phyloP scores from a whole-genome alignment of 2,797 vertebrate species.

The Atherinosoma microstoma region DNA sequence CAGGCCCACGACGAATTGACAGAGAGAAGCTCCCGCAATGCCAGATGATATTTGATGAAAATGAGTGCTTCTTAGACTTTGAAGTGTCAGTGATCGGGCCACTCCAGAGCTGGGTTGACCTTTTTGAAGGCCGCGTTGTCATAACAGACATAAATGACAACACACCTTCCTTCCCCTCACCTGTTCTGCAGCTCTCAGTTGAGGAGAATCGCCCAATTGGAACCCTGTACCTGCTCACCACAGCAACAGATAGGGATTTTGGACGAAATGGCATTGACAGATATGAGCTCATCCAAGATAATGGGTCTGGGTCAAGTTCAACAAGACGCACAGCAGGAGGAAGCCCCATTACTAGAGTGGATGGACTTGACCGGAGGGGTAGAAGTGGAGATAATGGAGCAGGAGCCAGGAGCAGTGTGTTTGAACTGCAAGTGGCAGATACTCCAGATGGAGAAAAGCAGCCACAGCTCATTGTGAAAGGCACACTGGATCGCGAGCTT shows the following conservation, averaged over 20 bases:
- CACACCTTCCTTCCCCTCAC: conserved; percentile 96
- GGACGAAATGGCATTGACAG: conserved; percentile 96
- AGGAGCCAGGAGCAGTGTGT: conserved; percentile 88
- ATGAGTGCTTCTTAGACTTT: conserved; percentile 97
- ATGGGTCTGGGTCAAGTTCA: conserved; percentile 75
- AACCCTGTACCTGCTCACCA: conserved; percentile 95
- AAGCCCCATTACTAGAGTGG: conserved; percentile 71
- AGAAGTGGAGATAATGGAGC: conserved; percentile 74
- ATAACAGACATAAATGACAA: conserved; percentile 98
- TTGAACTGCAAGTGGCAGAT: conserved; percentile 96
- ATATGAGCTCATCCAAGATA: conserved; percentile 93
- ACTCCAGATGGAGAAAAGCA: conserved; percentile 97
- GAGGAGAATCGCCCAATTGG: conserved; percentile 97
- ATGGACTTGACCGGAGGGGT: conserved; percentile 78
- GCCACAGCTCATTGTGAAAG: conserved; percentile 97
- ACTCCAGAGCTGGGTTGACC: conserved; percentile 96
- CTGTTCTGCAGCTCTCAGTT: conserved; percentile 95
- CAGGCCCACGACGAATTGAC: conserved; percentile 92
- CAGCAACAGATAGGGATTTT: conserved; percentile 95
- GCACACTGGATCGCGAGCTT: conserved; percentile 92
- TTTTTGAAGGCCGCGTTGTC: conserved; percentile 94
- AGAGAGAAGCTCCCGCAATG: conserved; percentile 97
- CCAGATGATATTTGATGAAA: conserved; percentile 98
- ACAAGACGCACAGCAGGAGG: conserved; percentile 71
- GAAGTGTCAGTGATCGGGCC: conserved; percentile 98